Base-by-base conservation (phyloP, 2,797 vertebrate species). In the Girardinus metallicus region DNA sequence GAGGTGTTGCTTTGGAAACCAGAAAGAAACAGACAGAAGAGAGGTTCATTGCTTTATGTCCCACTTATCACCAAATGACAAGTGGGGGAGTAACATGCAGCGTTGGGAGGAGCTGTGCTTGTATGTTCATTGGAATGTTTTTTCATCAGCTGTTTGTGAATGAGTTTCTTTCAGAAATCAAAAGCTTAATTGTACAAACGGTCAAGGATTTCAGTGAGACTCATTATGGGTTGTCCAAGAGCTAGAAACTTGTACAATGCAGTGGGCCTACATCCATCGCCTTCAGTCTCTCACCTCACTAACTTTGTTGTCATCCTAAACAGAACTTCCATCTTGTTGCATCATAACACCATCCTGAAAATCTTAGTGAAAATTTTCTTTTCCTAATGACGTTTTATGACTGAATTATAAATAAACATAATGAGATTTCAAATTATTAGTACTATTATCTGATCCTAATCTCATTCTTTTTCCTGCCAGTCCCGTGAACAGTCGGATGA, bases 401-500 rank as follows among this genome's bases (percentile, higher is more conserved):
- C 0, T 13, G 34, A 84, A 46, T 18, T 47, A 34, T n/a, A 8
- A 12, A 70, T 81, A 46, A 41, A 11, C 80, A 31, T 77, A 31
- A 78, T 34, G 11, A 47, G 18, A 12, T 7, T 2, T 41, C 51
- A 49, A 15, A 0, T 44, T 64, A 62, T 0, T 51, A 15, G 5
- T 34, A 57, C 23, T 46, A 4, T 21, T 12, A 36, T 62, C 4
- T 62, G 31, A 71, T 16, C 53, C 21, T 16, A 57, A 41, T 3
- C 15, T 34, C 7, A 1, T 80, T 72, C 75, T 75, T 73, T 36
- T 83, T 75, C 78, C 76, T 83, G n/a, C 26, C 94, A 99, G 98
- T 99, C 98, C 90, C 97, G 96, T 90, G 98, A 99, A 90, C 98
- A 98, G 93, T 99, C 98, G 0, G 99, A 99, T 0, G 99, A 99